phyloP scores from a whole-genome alignment of 2,888 invertebrate genomes.

The Chrysotoxum bicinctum region DNA sequence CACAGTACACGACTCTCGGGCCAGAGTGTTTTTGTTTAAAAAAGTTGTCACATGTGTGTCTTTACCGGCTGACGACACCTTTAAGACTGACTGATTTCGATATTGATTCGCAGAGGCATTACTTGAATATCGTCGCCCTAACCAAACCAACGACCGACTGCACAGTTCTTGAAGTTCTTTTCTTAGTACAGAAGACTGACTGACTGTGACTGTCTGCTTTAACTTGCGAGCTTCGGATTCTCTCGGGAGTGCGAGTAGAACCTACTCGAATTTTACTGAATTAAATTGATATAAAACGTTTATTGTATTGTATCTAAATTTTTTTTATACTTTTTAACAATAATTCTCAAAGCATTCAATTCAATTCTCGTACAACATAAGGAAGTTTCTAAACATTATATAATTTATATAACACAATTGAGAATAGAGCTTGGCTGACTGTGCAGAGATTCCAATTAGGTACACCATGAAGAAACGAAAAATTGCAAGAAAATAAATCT shows the following conservation, averaged over 20 bases:
- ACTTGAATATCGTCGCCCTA: conserved; percentile 17
- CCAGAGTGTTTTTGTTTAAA: conserved; percentile 5
- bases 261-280: conserved; percentile 19
- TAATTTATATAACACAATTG: conserved; percentile 3
- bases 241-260: conserved; percentile 17
- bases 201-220: neutral
- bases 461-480: neutral
- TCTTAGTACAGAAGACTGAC: conserved; percentile 19
- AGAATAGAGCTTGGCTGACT: neutral
- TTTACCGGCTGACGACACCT: conserved; percentile 56
- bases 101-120: conserved; percentile 43
- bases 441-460: conserved; percentile 15
- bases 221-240: conserved; percentile 2
- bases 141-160: conserved; percentile 26
- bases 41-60: conserved; percentile 29
- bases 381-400: conserved; percentile 33
- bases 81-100: conserved; percentile 61
- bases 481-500: neutral
- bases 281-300: conserved; percentile 45
- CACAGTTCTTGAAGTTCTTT: conserved; percentile 44
- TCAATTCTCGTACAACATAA: neutral
- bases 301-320: conserved; percentile 1
- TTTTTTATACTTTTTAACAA: neutral
- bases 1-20: conserved; percentile 33
- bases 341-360: conserved; percentile 37